A percentile compares a stretch with the other conserved stretches of the same genome.
These are phyloP conservation scores for Melanocharis versteri DNA, from an alignment of 2,113 vertebrate genomes.

Conservation along the genomic window DNA sequence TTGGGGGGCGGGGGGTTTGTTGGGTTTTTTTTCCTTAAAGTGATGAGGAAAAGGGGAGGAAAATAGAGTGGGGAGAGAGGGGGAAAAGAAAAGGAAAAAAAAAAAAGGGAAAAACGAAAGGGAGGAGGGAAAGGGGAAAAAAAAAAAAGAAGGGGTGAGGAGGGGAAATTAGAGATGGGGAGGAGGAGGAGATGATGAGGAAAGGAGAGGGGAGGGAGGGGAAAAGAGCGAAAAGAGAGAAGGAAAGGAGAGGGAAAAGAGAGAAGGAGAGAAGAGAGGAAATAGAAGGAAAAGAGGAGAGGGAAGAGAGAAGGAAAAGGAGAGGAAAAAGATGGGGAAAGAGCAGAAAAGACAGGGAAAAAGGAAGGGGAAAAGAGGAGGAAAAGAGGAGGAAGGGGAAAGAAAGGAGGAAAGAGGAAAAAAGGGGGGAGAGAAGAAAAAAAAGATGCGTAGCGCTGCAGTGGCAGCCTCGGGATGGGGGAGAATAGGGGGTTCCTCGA, in stretches of 20 bases:
- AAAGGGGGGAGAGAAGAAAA: rapidly evolving
- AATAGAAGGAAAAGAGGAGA: neutral
- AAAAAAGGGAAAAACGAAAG: too few relatives aligned
- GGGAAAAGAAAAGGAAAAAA: too few relatives aligned
- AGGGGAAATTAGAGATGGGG: too few relatives aligned
- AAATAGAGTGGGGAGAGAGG: neutral
- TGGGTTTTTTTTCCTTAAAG: neutral
- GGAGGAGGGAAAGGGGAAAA: too few relatives aligned
- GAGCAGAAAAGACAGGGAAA: neutral
- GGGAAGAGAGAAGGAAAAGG: neutral
- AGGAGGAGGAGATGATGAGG: too few relatives aligned
- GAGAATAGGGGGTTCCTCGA: neutral
- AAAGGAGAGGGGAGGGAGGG: too few relatives aligned
- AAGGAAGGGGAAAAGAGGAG: neutral
- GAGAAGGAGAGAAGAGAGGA: neutral
- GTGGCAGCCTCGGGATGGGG: neutral
- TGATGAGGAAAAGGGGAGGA: neutral
- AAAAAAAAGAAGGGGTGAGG: too few relatives aligned
- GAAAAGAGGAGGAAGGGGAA: neutral
- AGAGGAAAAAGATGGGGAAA: neutral
- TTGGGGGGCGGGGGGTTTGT: too few relatives aligned
- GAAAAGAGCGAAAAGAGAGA: too few relatives aligned
- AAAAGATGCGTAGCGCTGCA: rapidly evolving
- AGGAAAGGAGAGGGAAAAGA: neutral
- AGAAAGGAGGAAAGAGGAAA: too few relatives aligned